phyloP scores from a whole-genome alignment of 2,888 invertebrate genomes.

The Agrotis segetum region DNA sequence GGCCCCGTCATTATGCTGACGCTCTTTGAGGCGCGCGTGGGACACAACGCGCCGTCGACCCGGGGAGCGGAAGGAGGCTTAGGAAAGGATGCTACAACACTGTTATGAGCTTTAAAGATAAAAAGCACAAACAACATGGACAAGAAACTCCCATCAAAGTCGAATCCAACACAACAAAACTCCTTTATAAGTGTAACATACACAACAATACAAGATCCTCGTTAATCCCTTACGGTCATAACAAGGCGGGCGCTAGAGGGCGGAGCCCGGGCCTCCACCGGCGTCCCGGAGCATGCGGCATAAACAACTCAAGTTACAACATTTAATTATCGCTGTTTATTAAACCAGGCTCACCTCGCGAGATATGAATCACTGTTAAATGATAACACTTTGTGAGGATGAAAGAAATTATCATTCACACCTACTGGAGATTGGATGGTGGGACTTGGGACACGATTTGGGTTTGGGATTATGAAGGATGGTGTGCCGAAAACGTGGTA shows the following conservation, averaged over 20 bases:
- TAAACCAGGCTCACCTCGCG: conserved; percentile 83
- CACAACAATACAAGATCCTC: conserved; percentile 70
- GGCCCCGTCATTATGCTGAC: too few species aligned
- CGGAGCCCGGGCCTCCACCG: conserved; percentile 78
- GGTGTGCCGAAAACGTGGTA: conserved; percentile 3
- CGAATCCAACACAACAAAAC: conserved; percentile 28
- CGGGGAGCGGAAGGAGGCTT: neutral
- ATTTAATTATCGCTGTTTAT: conserved; percentile 90
- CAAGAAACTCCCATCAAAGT: conserved; percentile 14
- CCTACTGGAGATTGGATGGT: conserved; percentile 75
- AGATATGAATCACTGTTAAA: conserved; percentile 80
- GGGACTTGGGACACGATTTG: conserved; percentile 27
- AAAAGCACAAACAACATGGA: neutral
- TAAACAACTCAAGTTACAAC: conserved; percentile 89
- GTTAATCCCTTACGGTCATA: conserved; percentile 83
- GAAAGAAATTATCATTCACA: conserved; percentile 84
- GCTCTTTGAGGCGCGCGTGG: too few species aligned
- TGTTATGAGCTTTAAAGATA: neutral
- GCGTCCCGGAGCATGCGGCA: conserved; percentile 69
- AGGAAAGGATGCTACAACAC: neutral
- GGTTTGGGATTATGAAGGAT: conserved; percentile 19
- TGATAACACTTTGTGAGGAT: conserved; percentile 73
- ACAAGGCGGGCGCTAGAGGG: conserved; percentile 81
- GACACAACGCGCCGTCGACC: too few species aligned
- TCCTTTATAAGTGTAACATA: conserved; percentile 40